These are phyloP conservation scores for Ivindomyrus marchei DNA, from an alignment of 2,113 vertebrate genomes.

Conservation along the genomic window DNA sequence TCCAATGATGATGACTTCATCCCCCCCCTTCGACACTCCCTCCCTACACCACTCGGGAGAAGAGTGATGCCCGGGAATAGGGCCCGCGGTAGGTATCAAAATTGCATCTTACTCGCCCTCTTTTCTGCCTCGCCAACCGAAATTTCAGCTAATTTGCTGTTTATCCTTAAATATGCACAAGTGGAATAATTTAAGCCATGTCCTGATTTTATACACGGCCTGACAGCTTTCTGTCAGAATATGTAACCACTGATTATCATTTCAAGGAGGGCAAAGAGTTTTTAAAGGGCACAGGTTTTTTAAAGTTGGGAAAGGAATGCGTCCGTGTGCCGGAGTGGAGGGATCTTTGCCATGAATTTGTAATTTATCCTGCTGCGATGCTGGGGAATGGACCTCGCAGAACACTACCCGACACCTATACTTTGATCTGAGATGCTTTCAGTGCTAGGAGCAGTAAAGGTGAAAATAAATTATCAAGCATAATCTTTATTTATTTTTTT, in stretches of 20 bases:
- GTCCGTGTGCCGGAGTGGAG: not conserved
- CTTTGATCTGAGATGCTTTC: slow-evolving; percentile 5
- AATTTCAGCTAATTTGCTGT: slow-evolving; percentile 42
- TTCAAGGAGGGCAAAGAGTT: slow-evolving; percentile 21
- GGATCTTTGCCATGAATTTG: not conserved
- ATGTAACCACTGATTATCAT: slow-evolving; percentile 32
- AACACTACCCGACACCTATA: not conserved
- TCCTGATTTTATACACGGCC: slow-evolving; percentile 31
- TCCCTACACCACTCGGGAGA: slow-evolving; percentile 45
- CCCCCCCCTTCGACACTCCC: slow-evolving; percentile 28
- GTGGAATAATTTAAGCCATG: slow-evolving; percentile 52
- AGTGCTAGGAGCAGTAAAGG: not conserved
- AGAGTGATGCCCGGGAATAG: slow-evolving; percentile 36
- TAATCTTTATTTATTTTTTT: not conserved
- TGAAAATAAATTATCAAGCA: not conserved
- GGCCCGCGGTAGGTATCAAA: slow-evolving; percentile 44
- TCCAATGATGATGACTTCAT: slow-evolving; percentile 60
- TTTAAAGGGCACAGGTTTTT: slow-evolving; percentile 15
- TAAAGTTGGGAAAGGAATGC: slow-evolving; percentile 15
- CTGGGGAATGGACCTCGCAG: not conserved
- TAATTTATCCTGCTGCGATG: not conserved
- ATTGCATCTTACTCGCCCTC: slow-evolving; percentile 25
- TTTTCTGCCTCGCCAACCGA: slow-evolving; percentile 36
- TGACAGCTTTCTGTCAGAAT: slow-evolving; percentile 32
- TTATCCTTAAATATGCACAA: slow-evolving; percentile 53